These are phyloP conservation scores for Steatornis caripensis DNA, from an alignment of 2,113 vertebrate genomes.

Conservation along the genomic window DNA sequence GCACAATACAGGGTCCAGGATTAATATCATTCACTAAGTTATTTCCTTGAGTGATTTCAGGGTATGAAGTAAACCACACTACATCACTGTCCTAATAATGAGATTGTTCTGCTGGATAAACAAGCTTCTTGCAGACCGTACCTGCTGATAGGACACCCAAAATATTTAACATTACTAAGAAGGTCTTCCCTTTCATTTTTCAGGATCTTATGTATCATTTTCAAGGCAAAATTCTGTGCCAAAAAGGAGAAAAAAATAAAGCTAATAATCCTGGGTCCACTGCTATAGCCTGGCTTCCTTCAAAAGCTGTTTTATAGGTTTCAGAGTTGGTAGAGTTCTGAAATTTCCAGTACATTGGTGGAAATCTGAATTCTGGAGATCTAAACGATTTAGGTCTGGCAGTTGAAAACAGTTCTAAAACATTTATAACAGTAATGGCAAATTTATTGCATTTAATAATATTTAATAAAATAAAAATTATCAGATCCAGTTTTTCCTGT, in stretches of 20 bases:
- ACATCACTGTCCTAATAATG: slow-evolving; percentile 67
- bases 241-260: slow-evolving; percentile 55
- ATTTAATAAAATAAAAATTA: not conserved
- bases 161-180: slow-evolving; percentile 58
- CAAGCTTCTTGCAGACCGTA: slow-evolving; percentile 38
- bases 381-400: slow-evolving; percentile 3
- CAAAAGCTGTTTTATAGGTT: slow-evolving; percentile 36
- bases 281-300: slow-evolving; percentile 13
- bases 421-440: not conserved
- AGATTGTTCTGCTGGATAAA: slow-evolving; percentile 64
- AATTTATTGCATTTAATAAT: not conserved
- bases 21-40: slow-evolving; percentile 48
- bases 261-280: not conserved
- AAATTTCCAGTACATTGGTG: not conserved
- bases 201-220: slow-evolving; percentile 25
- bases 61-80: slow-evolving; percentile 54
- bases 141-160: slow-evolving; percentile 52
- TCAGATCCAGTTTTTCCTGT: not conserved
- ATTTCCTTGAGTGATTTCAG: slow-evolving; percentile 58
- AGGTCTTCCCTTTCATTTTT: slow-evolving; percentile 34
- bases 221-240: slow-evolving; percentile 50
- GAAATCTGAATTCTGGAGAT: slow-evolving; percentile 41
- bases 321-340: slow-evolving; percentile 22
- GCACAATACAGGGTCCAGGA: slow-evolving; percentile 3
- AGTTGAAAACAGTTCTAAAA: not conserved